Evolutionary conservation across 2,113 vertebrate genomes (phyloP).

Genomic region (Pelmatolapia mariae): DNA sequence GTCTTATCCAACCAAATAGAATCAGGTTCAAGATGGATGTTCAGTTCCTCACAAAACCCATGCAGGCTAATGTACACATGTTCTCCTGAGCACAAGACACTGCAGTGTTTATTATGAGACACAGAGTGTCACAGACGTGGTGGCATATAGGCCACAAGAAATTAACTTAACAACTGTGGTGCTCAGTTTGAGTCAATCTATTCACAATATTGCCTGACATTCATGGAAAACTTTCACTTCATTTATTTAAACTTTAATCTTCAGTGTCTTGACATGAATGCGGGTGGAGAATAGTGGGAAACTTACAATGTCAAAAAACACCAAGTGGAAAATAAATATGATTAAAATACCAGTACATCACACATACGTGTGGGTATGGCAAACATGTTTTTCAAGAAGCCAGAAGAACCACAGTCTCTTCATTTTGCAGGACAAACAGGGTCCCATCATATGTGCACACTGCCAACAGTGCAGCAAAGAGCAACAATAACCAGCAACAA

Average conservation of each 20-base stretch:
- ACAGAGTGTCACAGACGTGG: background rate
- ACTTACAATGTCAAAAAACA: background rate
- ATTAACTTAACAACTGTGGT: background rate
- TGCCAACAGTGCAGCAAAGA: background rate
- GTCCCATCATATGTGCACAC: background rate
- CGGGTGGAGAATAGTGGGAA: background rate
- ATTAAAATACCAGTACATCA: background rate
- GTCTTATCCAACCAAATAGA: slow-evolving; percentile 73
- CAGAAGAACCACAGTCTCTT: background rate
- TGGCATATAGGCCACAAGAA: background rate
- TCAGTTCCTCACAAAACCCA: slow-evolving; percentile 75
- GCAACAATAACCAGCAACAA: slow-evolving; percentile 22
- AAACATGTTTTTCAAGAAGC: background rate
- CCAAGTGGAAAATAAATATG: background rate
- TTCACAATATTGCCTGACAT: background rate
- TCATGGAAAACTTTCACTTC: background rate
- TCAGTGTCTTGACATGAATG: background rate
- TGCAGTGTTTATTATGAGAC: background rate
- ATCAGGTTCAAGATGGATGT: slow-evolving; percentile 74
- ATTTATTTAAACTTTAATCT: background rate
- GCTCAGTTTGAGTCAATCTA: background rate
- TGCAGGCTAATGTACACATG: slow-evolving; percentile 70
- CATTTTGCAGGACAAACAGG: background rate
- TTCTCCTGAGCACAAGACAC: slow-evolving; percentile 72
- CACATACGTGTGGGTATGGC: background rate